Base-by-base conservation (phyloP, 2,113 vertebrate species). In the Sinocyclocheilus grahami region DNA sequence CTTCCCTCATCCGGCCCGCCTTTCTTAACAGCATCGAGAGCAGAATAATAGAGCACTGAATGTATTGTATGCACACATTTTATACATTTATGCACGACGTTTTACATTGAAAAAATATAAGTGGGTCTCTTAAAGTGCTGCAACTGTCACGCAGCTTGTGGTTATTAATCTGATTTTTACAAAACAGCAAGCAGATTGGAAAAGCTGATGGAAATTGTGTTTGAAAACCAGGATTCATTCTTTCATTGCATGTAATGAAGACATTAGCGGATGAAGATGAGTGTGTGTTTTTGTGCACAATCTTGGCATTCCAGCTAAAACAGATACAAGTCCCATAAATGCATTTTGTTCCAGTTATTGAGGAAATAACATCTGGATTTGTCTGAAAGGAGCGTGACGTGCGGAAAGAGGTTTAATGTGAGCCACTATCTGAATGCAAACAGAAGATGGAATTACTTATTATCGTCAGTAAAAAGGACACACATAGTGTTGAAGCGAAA, bases 261-360 rank as follows among this genome's bases (percentile, higher is more conserved):
- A 46, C 69, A 72, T 72, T 20, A 12, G 69, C 39, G 69, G 69
- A 72, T 12, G 69, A 42, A 9, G 33, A 42, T 11, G n/a, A 0
- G n/a, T 24, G 22, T 75, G 72, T n/a, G 62, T 24, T 55, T 67
- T 14, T 8, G 12, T 48, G 3, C 42, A 24, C 14, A 42, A 75
- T 46, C 39, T 48, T 24, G 42, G 10, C 22, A 46, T 48, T 46
- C 22, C 22, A 46, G 72, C 39, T 24, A 46, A 75, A 72, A 72
- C 69, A n/a, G 18, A 48, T 12, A 24, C 72, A 27, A 75, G 24
- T 48, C 72, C 42, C 72, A 48, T 75, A 75, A 72, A 75, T 27
- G n/a, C 22, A 75, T 48, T 75, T 75, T 8, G 72, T 75, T 75
- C 72, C 72, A 75, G 72, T 75, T 75, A 48, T 12, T 16, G 72